Evolutionary conservation across 2,113 vertebrate species (phyloP).

Genomic region (Oenanthe melanoleuca): DNA sequence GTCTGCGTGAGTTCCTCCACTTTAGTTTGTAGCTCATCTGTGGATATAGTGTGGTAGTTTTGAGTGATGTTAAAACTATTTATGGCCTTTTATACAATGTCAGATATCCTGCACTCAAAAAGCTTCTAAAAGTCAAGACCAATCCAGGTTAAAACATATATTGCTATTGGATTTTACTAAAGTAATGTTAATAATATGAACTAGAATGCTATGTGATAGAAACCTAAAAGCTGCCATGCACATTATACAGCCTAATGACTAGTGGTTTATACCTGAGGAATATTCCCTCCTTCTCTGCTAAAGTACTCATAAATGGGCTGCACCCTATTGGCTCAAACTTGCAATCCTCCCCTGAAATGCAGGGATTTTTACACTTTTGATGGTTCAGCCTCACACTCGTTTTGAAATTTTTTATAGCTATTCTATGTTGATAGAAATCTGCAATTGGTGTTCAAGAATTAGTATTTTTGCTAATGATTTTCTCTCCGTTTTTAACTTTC

Average conservation of each 20-base stretch:
- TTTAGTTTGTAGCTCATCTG: not conserved
- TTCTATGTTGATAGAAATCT: not conserved
- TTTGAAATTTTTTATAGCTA: not conserved
- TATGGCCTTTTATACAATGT: not conserved
- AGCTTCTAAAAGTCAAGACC: not conserved
- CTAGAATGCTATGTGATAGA: not conserved
- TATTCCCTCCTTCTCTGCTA: not conserved
- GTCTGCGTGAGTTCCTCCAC: not conserved
- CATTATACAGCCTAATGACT: not conserved
- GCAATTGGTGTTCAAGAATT: not conserved
- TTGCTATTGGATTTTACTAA: not conserved
- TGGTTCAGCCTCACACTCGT: not conserved
- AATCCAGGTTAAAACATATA: not conserved
- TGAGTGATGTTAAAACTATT: not conserved
- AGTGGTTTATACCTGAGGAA: not conserved
- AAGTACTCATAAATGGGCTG: not conserved
- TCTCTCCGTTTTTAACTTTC: not conserved
- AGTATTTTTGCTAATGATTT: not conserved
- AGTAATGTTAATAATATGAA: not conserved
- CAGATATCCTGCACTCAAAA: not conserved
- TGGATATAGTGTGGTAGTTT: not conserved
- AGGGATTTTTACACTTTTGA: not conserved
- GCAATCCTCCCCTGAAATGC: not conserved
- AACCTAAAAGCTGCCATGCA: not conserved
- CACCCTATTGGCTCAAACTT: not conserved